phyloP scores from a whole-genome alignment of 2,113 vertebrate genomes.

The Okapia johnstoni region DNA sequence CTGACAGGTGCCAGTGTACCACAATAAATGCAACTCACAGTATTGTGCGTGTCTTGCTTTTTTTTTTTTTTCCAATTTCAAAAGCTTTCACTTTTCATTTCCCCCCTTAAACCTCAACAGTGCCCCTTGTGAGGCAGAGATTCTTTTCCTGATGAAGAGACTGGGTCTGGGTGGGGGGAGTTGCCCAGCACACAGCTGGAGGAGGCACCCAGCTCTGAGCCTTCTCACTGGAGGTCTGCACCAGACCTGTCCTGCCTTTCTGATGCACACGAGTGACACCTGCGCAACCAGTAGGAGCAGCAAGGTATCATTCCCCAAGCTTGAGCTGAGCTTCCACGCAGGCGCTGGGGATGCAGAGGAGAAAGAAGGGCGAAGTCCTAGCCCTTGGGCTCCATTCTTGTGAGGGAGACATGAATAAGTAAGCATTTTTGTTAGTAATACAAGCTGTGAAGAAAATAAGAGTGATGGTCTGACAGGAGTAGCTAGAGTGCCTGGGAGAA shows the following conservation, averaged over 20 bases:
- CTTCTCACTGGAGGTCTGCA: not conserved
- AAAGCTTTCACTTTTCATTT: not conserved
- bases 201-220: not conserved
- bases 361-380: not conserved
- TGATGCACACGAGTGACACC: no score
- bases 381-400: rapidly evolving
- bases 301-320: not conserved
- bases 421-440: not conserved
- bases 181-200: no score
- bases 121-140: not conserved
- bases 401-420: not conserved
- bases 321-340: not conserved
- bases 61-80: not conserved
- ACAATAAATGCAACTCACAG: constrained; percentile 7
- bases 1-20: rapidly evolving
- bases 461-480: not conserved
- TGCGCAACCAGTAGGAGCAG: not conserved
- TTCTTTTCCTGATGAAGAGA: not conserved
- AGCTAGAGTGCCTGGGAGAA: not conserved
- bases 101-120: not conserved
- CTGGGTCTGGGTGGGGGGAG: not conserved
- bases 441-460: not conserved
- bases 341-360: not conserved
- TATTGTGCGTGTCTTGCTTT: not conserved
- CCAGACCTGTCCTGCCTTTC: not conserved